phyloP scores from a whole-genome alignment of 2,113 vertebrate genomes.

The Mesocricetus auratus region DNA sequence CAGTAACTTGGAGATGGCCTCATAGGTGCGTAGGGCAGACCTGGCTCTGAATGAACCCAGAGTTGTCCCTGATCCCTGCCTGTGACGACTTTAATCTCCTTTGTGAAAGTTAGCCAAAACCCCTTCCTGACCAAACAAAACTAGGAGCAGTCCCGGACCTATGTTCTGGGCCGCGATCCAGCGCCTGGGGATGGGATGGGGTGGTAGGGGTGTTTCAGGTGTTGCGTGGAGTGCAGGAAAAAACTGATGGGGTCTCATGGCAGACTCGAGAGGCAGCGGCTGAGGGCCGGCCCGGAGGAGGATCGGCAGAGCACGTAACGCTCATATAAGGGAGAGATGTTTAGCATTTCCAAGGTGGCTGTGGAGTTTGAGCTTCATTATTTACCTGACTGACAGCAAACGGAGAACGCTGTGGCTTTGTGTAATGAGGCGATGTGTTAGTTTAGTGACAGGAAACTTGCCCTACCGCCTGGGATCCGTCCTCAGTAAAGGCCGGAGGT shows the following conservation, averaged over 20 bases:
- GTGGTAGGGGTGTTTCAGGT: background rate
- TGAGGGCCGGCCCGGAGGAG: accelerated
- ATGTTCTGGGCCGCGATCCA: background rate
- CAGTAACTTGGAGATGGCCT: background rate
- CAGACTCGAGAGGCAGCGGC: background rate
- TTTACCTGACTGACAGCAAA: background rate
- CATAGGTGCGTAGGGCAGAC: background rate
- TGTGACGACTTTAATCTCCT: background rate
- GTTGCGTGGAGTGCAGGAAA: accelerated
- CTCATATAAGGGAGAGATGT: background rate
- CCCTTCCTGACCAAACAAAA: background rate
- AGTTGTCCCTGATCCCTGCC: background rate
- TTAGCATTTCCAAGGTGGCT: background rate
- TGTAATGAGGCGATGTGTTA: conserved; percentile 72
- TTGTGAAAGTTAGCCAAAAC: background rate
- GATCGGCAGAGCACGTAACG: background rate
- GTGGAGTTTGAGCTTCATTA: background rate
- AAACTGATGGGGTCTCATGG: background rate
- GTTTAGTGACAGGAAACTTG: conserved; percentile 10
- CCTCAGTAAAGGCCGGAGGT: background rate
- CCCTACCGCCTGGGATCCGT: background rate
- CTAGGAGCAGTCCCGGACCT: background rate
- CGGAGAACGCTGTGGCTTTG: conserved; percentile 41
- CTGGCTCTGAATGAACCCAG: accelerated
- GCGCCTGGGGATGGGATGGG: background rate